phyloP scores from a whole-genome alignment of 2,888 invertebrate genomes.

The Orthosia incerta region DNA sequence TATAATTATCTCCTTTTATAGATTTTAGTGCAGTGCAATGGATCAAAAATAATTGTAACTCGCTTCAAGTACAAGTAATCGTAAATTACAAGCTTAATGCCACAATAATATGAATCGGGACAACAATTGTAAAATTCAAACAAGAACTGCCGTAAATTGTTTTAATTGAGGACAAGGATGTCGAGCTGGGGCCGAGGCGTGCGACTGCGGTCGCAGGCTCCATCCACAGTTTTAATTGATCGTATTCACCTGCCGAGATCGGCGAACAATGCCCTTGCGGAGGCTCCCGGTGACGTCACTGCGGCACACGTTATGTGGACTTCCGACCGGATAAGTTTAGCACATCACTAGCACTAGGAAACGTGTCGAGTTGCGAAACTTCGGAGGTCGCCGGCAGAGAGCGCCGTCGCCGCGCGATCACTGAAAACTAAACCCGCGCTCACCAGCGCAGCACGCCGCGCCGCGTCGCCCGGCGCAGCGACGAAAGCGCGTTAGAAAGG shows the following conservation, averaged over 20 bases:
- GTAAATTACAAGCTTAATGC: slow-evolving; percentile 57
- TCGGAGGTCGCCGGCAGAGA: slow-evolving; percentile 86
- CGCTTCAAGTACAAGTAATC: slow-evolving; percentile 49
- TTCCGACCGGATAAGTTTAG: slow-evolving; percentile 78
- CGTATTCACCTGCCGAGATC: slow-evolving; percentile 79
- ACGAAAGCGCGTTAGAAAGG: slow-evolving; percentile 87
- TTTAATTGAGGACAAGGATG: slow-evolving; percentile 90
- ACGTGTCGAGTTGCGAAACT: slow-evolving; percentile 80
- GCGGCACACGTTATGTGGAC: slow-evolving; percentile 70
- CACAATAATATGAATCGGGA: slow-evolving; percentile 68
- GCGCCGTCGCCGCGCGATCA: slow-evolving; percentile 86
- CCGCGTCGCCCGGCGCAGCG: slow-evolving; percentile 52
- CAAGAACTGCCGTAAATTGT: slow-evolving; percentile 84
- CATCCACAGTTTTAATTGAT: slow-evolving; percentile 71
- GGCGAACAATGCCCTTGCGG: slow-evolving; percentile 72
- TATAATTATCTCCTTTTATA: slow-evolving; percentile 60
- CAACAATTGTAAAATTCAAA: slow-evolving; percentile 82
- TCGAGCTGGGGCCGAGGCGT: slow-evolving; percentile 76
- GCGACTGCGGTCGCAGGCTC: slow-evolving; percentile 70
- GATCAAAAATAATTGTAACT: slow-evolving; percentile 45
- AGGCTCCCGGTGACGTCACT: slow-evolving; percentile 70
- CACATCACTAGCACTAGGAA: slow-evolving; percentile 88
- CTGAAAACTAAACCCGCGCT: slow-evolving; percentile 87
- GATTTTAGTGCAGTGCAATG: slow-evolving; percentile 40
- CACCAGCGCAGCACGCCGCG: slow-evolving; percentile 74